A percentile compares a stretch with the other conserved stretches of the same genome.
These are phyloP conservation scores for Micropterix aruncella DNA, from an alignment of 2,888 invertebrate species.

Conservation along the genomic window DNA sequence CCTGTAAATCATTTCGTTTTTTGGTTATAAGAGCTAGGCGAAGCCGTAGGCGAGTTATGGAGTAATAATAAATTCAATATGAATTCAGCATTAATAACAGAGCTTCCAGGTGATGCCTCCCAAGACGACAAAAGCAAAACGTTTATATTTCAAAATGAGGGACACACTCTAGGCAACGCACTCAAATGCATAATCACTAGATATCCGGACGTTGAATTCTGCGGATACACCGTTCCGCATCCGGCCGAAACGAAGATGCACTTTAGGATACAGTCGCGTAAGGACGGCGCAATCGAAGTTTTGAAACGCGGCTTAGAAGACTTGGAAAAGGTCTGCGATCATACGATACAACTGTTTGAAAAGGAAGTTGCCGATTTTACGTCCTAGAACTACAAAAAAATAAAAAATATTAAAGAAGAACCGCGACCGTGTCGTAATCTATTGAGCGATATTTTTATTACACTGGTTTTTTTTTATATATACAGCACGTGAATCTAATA, in stretches of 20 bases:
- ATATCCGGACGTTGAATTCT: conserved; percentile 82
- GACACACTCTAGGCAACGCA: conserved; percentile 89
- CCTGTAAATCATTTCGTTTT: too few species aligned
- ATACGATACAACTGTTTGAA: conserved; percentile 61
- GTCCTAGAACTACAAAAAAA: conserved; percentile 18
- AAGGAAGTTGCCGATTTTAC: conserved; percentile 39
- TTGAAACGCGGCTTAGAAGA: conserved; percentile 68
- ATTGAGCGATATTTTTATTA: too few species aligned
- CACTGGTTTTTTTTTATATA: too few species aligned
- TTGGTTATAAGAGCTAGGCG: too few species aligned
- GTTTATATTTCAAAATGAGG: conserved; percentile 82
- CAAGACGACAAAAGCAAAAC: conserved; percentile 63
- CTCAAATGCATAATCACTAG: conserved; percentile 75
- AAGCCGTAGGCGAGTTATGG: too few species aligned
- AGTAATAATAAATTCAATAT: too few species aligned
- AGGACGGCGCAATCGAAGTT: conserved; percentile 61
- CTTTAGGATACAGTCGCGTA: conserved; percentile 72
- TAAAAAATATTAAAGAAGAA: background rate
- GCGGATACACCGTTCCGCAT: conserved; percentile 92
- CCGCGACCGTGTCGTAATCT: too few species aligned
- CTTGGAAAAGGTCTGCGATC: conserved; percentile 64
- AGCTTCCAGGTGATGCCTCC: conserved; percentile 62
- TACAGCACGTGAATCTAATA: too few species aligned
- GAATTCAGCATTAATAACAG: too few species aligned
- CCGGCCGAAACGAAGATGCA: conserved; percentile 88